A percentile compares a stretch with the other conserved stretches of the same genome.
Evolutionary conservation across 1,140 invertebrate species (phyloP).

Genomic region (Bombus confusus): DNA sequence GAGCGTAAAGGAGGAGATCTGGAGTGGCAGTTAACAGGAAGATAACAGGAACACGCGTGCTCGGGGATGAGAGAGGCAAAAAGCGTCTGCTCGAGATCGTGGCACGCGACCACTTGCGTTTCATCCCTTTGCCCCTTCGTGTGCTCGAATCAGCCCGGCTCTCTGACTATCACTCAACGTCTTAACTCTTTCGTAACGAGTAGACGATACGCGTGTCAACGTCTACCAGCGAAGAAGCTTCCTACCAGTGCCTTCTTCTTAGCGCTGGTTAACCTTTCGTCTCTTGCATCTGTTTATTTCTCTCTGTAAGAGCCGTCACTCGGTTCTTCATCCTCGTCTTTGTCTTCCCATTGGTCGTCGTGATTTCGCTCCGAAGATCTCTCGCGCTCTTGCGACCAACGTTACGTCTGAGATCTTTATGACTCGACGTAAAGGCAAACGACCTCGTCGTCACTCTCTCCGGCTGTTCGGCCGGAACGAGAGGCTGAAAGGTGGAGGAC

Average conservation of each 20-base stretch:
- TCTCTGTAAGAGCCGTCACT: background rate
- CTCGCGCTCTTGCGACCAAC: background rate
- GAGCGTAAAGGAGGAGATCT: background rate
- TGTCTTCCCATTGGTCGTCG: background rate
- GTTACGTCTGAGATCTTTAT: constrained; percentile 42
- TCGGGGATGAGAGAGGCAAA: constrained; percentile 33
- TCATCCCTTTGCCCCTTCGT: background rate
- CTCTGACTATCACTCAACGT: background rate
- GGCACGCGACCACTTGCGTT: constrained; percentile 56
- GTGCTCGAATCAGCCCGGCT: background rate
- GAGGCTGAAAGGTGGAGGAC: constrained; percentile 6
- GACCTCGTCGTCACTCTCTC: constrained; percentile 22
- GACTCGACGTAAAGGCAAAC: constrained; percentile 47
- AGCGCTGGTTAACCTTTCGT: background rate
- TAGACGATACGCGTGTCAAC: background rate
- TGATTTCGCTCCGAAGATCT: background rate
- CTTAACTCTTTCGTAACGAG: background rate
- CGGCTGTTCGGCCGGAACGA: constrained; percentile 7
- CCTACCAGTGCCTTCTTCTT: background rate
- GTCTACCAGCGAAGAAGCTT: background rate
- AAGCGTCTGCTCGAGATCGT: constrained; percentile 9
- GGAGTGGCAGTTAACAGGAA: constrained; percentile 46
- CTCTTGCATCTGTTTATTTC: background rate
- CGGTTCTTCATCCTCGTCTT: background rate
- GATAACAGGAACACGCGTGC: constrained; percentile 53